Base-by-base conservation (phyloP, 2,113 vertebrate species). In the Megatriorchis doriae region DNA sequence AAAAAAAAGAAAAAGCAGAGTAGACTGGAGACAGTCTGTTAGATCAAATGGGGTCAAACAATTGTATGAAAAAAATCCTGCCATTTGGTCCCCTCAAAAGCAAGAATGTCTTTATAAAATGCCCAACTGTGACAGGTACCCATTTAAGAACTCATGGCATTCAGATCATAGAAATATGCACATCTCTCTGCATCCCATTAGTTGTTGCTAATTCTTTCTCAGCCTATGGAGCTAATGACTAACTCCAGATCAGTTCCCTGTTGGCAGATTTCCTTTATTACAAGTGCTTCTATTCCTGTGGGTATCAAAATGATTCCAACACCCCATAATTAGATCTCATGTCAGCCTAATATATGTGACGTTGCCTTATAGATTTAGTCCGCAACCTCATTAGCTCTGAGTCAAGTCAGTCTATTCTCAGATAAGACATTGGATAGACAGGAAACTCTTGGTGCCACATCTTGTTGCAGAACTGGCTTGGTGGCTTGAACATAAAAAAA, bases 291-390 rank as follows among this genome's bases (percentile, higher is more conserved):
- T 90, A 22, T 81, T 96, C 86, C 90, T 83, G 42, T 93, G 74
- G 79, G 75, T 88, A 96, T 93, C 88, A 96, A 94, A 96, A 92
- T 95, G 63, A 90, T 86, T 88, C 93, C 78, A 93, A 88, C 84
- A 86, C 53, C 62, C 78, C 91, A 66, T 94, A 95, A 94, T 94
- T 94, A 96, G 90, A 95, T 95, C 95, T 86, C 90, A 81, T 90
- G 71, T 77, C 90, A 94, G 85, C 47, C 62, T 95, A 90, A 93
- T 88, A 73, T 56, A 93, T 73, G 42, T 90, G 95, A 88, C 83
- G 90, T 93, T 95, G 90, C 86, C 59, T 88, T 93, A 83, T 93
- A 72, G 92, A 92, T 82, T 96, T 92, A 94, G 74, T 77, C 58
- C 82, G 85, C 79, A 93, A n/a, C 71, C 40, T 96, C 94, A 81